Percentiles rank a stretch among this genome's conserved stretches.
Conservation (phyloP, 2,113 vertebrate genomes). For the Anthoscopus minutus region DNA sequence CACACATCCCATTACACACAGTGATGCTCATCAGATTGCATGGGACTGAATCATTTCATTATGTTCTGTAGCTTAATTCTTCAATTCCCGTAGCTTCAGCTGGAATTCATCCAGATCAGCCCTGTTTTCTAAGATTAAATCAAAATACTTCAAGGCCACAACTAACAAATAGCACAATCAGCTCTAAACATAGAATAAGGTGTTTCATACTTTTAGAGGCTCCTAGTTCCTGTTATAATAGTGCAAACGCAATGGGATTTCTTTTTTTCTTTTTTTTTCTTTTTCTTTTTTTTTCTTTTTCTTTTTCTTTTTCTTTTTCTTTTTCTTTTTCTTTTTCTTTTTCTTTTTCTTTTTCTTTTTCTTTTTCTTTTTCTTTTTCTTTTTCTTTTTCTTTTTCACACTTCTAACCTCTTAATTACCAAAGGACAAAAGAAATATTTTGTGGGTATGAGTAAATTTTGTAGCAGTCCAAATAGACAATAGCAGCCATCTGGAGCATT, state of each 20-base stretch:
- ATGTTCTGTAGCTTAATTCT: conserved; percentile 43
- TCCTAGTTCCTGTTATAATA: neutral
- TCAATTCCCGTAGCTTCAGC: conserved; percentile 56
- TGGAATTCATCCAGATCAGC: conserved; percentile 52
- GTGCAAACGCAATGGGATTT: neutral
- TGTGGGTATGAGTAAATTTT: conserved; percentile 31
- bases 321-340: neutral
- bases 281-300: neutral
- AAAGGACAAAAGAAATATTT: conserved; percentile 54
- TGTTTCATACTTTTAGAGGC: conserved; percentile 26
- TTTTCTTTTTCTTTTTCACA: neutral
- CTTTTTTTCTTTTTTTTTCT: neutral
- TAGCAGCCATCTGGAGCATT: conserved; percentile 45
- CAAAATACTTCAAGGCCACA: conserved; percentile 56
- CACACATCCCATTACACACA: conserved; percentile 21
- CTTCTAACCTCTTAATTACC: conserved; percentile 1
- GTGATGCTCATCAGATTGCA: conserved; percentile 41
- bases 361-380: neutral
- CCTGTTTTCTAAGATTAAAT: conserved; percentile 51
- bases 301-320: neutral
- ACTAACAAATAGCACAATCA: conserved; percentile 13
- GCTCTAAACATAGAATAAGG: conserved; percentile 17
- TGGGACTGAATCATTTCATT: conserved; percentile 45
- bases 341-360: neutral
- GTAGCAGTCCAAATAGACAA: conserved; percentile 43